A percentile compares a stretch with the other conserved stretches of the same genome.
phyloP scores from a whole-genome alignment of 2,797 vertebrate species.

The Parotocinclus haroldoi region DNA sequence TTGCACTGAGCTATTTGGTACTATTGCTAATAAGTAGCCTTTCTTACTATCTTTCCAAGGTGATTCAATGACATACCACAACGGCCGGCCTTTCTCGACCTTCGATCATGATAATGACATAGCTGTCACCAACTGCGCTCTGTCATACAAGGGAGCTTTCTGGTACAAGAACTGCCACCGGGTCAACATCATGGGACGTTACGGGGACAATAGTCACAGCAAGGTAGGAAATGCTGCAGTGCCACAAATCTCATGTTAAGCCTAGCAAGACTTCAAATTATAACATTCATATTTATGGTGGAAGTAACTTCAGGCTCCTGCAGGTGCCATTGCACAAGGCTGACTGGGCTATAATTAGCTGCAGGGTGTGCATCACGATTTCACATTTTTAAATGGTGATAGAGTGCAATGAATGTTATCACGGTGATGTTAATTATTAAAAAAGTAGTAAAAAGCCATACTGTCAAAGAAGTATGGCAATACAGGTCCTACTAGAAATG shows the following conservation, averaged over 20 bases:
- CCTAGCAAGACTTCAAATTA: neutral
- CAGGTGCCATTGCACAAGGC: too few species aligned
- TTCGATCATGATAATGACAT: slow-evolving; percentile 92
- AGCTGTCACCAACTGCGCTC: slow-evolving; percentile 94
- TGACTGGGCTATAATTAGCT: too few species aligned
- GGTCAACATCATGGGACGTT: slow-evolving; percentile 95
- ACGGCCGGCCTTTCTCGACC: slow-evolving; percentile 89
- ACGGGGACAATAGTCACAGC: slow-evolving; percentile 91
- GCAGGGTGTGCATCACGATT: too few species aligned
- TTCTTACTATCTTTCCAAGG: slow-evolving; percentile 61
- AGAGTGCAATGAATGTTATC: too few species aligned
- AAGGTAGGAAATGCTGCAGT: slow-evolving; percentile 72
- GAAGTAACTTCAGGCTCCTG: too few species aligned
- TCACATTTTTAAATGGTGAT: too few species aligned
- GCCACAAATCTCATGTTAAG: neutral
- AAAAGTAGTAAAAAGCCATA: too few species aligned
- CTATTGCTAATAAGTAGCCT: neutral
- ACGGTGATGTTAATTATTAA: too few species aligned
- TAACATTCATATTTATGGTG: too few species aligned
- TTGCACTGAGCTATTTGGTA: neutral
- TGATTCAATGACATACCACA: slow-evolving; percentile 95
- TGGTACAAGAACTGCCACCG: slow-evolving; percentile 98
- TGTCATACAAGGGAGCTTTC: slow-evolving; percentile 96
- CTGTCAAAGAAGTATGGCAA: too few species aligned
- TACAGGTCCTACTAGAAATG: too few species aligned